phyloP scores from a whole-genome alignment of 2,113 vertebrate species.

The Jacana jacana region DNA sequence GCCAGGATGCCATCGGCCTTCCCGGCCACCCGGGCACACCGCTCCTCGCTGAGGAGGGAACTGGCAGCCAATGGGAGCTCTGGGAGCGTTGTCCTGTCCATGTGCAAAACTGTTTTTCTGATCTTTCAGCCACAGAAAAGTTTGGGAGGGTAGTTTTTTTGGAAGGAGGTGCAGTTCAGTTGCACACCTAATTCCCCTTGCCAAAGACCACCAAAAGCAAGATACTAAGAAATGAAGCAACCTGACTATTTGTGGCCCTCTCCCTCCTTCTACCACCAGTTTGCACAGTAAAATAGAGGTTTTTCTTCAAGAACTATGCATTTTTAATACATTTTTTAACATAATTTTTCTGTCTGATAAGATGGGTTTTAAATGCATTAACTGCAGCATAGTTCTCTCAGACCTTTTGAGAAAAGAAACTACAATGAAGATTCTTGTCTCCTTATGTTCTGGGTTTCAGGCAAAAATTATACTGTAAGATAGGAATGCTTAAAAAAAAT shows the following conservation, averaged over 20 bases:
- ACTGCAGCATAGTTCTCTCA: constrained; percentile 30
- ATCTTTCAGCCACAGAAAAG: neutral
- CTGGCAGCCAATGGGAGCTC: neutral
- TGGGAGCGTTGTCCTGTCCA: neutral
- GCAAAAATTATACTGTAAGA: constrained; percentile 58
- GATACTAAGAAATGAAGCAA: neutral
- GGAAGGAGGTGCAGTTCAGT: neutral
- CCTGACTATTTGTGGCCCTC: neutral
- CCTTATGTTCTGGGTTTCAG: constrained; percentile 47
- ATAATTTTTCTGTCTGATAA: constrained; percentile 26
- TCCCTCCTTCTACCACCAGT: neutral
- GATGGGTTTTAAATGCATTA: constrained; percentile 53
- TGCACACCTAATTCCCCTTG: rapidly evolving
- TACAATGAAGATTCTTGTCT: constrained; percentile 36
- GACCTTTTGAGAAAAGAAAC: constrained; percentile 27
- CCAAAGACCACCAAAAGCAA: neutral
- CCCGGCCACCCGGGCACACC: too few relatives aligned
- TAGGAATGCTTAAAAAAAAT: constrained; percentile 68
- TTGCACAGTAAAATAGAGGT: neutral
- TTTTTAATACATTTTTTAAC: constrained; percentile 60
- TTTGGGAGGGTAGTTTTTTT: neutral
- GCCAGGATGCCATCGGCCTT: too few relatives aligned
- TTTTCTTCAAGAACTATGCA: constrained; percentile 15
- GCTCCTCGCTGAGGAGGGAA: neutral
- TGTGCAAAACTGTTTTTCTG: neutral